Evolutionary conservation across 2,888 invertebrate species (phyloP), one percentile per base, ranked within the genome.

Genomic region (Eilema sororculum): DNA sequence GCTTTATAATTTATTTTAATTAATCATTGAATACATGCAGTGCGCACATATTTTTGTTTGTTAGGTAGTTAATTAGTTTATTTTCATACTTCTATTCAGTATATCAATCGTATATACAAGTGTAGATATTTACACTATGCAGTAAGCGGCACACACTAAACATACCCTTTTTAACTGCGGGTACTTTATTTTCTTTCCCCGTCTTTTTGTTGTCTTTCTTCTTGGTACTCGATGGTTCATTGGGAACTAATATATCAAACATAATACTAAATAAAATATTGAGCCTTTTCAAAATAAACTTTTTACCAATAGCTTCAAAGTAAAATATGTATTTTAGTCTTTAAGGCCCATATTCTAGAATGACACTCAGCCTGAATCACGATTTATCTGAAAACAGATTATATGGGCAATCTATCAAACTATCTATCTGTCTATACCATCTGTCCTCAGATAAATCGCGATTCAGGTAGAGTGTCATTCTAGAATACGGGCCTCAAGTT

Each of bases 91-190:
- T 63, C 70, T 68, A 60, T 67, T 70, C 73, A 75, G 70, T 72
- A 72, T 72, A 76, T 0, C 22, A 16, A 65, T 33, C 20, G 25
- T 52, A n/a, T 52, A 52, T 52, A 46, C 46, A 20, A 20, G 22
- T 37, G 41, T 75, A 71, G 33, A 33, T 33, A 33, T 33, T 6
- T 33, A 37, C 33, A 37, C 33, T 83, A 72, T 79, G 73, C 78
- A 75, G 22, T 77, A 85, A 87, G 85, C 87, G 76, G 79, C 84
- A 86, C 84, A 82, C 81, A 71, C 76, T 65, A 67, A 80, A 95
- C 95, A 86, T 94, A 95, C 95, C 95, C 93, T 92, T 94, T 78
- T 92, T 95, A 72, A 80, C 78, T 57, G 89, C 81, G 73, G 91
- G 90, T 76, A 86, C 79, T 90, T 89, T 92, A 80, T 91, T 95